phyloP scores from a whole-genome alignment of 2,113 vertebrate genomes.

The Holacanthus passer region DNA sequence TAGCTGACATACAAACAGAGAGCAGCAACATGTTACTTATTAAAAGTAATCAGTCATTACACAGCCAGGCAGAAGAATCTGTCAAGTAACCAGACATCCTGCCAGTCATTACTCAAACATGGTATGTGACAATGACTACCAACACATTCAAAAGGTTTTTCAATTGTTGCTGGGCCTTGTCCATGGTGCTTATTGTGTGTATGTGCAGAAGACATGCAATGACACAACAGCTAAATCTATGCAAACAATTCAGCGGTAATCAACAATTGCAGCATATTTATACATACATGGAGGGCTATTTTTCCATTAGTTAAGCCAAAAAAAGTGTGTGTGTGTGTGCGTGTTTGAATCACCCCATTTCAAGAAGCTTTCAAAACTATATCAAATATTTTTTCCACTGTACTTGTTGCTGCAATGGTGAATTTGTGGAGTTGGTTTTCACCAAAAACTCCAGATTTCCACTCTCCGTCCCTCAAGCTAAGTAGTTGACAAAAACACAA shows the following conservation, averaged over 20 bases:
- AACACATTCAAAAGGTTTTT: neutral
- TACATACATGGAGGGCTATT: too few species aligned
- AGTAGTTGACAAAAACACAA: constrained; percentile 12
- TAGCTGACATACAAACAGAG: neutral
- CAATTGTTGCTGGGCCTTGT: neutral
- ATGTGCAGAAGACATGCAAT: neutral
- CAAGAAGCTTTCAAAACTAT: constrained; percentile 1
- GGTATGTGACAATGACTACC: neutral
- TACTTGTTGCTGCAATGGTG: neutral
- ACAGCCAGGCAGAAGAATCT: neutral
- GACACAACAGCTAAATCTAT: neutral
- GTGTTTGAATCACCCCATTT: neutral
- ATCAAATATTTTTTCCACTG: constrained; percentile 16
- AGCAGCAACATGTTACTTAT: neutral
- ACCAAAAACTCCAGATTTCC: constrained; percentile 17
- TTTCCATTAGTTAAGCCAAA: too few species aligned
- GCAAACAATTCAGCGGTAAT: too few species aligned
- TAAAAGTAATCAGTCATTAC: neutral
- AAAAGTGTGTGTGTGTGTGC: neutral
- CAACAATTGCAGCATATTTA: too few species aligned
- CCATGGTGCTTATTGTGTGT: constrained; percentile 7
- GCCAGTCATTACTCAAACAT: too few species aligned
- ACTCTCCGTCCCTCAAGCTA: constrained; percentile 6
- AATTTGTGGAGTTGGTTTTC: constrained; percentile 32
- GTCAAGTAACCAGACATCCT: too few species aligned